These are phyloP conservation scores for Ifrita kowaldi DNA, from an alignment of 2,113 vertebrate species.

Conservation along the genomic window DNA sequence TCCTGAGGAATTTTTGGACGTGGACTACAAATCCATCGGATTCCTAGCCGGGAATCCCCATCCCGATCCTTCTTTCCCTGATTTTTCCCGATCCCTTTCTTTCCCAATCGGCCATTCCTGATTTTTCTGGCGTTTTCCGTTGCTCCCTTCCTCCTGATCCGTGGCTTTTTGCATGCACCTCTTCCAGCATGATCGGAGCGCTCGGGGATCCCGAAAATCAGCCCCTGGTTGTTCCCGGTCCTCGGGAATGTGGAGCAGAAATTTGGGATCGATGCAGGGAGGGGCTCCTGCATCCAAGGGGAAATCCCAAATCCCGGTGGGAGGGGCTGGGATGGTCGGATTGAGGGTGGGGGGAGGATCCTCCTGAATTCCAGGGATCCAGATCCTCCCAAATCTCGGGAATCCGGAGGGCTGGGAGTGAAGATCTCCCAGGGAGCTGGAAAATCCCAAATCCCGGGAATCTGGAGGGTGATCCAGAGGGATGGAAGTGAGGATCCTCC, in stretches of 20 bases:
- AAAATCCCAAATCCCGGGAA: neutral
- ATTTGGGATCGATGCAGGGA: rapidly evolving
- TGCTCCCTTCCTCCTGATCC: neutral
- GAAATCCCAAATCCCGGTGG: rapidly evolving
- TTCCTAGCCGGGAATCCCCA: neutral
- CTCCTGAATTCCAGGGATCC: neutral
- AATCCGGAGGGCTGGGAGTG: neutral
- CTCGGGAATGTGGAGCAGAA: neutral
- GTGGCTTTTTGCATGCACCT: neutral
- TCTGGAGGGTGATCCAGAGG: neutral
- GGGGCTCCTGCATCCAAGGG: neutral
- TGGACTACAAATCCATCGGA: neutral
- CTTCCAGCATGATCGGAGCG: neutral
- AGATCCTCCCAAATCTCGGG: neutral
- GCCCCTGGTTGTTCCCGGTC: rapidly evolving
- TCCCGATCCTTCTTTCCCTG: neutral
- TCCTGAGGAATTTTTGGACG: neutral
- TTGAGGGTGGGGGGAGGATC: neutral
- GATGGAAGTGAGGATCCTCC: neutral
- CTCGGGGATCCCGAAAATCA: neutral
- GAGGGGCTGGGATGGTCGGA: neutral
- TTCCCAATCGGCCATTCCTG: neutral
- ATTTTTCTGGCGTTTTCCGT: neutral
- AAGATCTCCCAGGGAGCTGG: neutral
- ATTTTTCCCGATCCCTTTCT: neutral